Percentiles rank a stretch among this genome's conserved stretches.
phyloP scores from a whole-genome alignment of 2,797 vertebrate species.

The Malurus leucopterus region DNA sequence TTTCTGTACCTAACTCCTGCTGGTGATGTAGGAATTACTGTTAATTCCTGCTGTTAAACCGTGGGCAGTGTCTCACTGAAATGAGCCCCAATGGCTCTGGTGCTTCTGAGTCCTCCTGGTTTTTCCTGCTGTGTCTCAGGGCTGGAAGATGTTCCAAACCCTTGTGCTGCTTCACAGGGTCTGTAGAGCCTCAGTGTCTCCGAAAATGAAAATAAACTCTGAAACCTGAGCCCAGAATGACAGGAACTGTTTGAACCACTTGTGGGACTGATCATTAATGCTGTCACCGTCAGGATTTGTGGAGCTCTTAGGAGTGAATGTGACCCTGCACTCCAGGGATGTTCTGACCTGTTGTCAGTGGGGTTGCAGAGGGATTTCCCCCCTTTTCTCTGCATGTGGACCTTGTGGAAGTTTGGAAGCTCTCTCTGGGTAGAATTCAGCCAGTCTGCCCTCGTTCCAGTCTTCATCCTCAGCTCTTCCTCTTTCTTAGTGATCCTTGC shows the following conservation, averaged over 20 bases:
- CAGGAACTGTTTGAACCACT: background rate
- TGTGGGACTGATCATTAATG: background rate
- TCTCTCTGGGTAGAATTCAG: background rate
- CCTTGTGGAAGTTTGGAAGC: background rate
- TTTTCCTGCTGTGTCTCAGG: background rate
- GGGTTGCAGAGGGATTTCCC: background rate
- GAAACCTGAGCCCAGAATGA: fast-evolving
- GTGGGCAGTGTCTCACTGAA: background rate
- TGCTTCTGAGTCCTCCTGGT: background rate
- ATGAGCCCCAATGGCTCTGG: background rate
- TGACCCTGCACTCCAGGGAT: too few species aligned
- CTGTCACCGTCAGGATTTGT: background rate
- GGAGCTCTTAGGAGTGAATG: background rate
- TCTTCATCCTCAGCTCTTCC: background rate
- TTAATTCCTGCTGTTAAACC: background rate
- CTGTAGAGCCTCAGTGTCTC: background rate
- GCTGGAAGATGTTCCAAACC: background rate
- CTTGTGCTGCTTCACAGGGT: background rate
- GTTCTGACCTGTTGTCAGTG: too few species aligned
- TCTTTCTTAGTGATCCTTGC: background rate
- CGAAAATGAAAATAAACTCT: background rate
- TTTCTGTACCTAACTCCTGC: background rate
- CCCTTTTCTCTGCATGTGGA: background rate
- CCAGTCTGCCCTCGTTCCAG: background rate
- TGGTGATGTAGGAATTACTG: background rate